phyloP scores from a whole-genome alignment of 2,113 vertebrate genomes.

The human region GRCh38 chr7:45391001-45391500 shows the following conservation, averaged over 20 bases:
- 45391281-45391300: slow-evolving; percentile 47
- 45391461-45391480: slow-evolving; percentile 73
- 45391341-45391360: slow-evolving; percentile 64
- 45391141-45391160: not conserved
- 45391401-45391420: slow-evolving; percentile 12
- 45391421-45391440: slow-evolving; percentile 65
- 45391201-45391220: not conserved
- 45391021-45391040: not conserved
- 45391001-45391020: not conserved
- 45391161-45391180: not conserved
- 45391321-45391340: slow-evolving; percentile 72
- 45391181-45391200: not conserved
- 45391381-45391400: slow-evolving; percentile 50
- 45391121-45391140: not conserved
- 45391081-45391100: not conserved
- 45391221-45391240: too few relatives aligned
- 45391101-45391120: not conserved
- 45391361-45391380: slow-evolving; percentile 48
- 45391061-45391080: not conserved
- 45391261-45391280: slow-evolving; percentile 35
- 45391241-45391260: not conserved
- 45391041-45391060: not conserved
- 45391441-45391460: slow-evolving; percentile 81
- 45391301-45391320: slow-evolving; percentile 55
- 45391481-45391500: slow-evolving; percentile 40